These are phyloP conservation scores for Lutraria lutraria DNA, from an alignment of 2,888 invertebrate species.

Conservation along the genomic window DNA sequence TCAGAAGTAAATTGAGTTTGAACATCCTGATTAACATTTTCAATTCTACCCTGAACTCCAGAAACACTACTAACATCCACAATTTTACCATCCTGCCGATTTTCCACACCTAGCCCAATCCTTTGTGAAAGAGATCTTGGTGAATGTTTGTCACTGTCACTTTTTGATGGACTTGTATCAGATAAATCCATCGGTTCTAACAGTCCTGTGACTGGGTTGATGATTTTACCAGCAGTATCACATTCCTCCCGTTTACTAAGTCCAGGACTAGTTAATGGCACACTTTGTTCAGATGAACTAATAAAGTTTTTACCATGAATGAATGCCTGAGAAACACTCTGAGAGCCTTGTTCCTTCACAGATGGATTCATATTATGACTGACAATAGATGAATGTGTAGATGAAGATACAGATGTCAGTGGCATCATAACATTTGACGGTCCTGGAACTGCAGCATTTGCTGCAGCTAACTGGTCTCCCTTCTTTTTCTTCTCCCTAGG, in stretches of 20 bases:
- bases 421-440: conserved; percentile 39
- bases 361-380: conserved; percentile 50
- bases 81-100: conserved; percentile 24
- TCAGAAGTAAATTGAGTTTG: conserved; percentile 54
- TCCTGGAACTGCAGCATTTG: conserved; percentile 69
- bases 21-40: conserved; percentile 44
- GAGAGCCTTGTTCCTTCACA: conserved; percentile 57
- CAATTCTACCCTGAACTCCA: conserved; percentile 55
- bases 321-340: conserved; percentile 64
- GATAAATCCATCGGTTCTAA: conserved; percentile 82
- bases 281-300: conserved; percentile 57
- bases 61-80: background rate
- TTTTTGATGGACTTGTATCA: conserved; percentile 79
- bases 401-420: conserved; percentile 35
- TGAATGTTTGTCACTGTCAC: conserved; percentile 66
- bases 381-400: conserved; percentile 42
- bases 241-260: conserved; percentile 50
- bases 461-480: conserved; percentile 65
- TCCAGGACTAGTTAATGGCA: conserved; percentile 64
- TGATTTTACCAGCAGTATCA: conserved; percentile 81
- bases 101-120: conserved; percentile 24
- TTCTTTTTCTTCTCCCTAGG: conserved; percentile 74
- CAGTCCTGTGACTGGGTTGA: conserved; percentile 83
- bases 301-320: conserved; percentile 60
- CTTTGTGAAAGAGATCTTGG: conserved; percentile 55